phyloP scores from a whole-genome alignment of 2,797 vertebrate species.

The Microctenopoma steveboyesi region DNA sequence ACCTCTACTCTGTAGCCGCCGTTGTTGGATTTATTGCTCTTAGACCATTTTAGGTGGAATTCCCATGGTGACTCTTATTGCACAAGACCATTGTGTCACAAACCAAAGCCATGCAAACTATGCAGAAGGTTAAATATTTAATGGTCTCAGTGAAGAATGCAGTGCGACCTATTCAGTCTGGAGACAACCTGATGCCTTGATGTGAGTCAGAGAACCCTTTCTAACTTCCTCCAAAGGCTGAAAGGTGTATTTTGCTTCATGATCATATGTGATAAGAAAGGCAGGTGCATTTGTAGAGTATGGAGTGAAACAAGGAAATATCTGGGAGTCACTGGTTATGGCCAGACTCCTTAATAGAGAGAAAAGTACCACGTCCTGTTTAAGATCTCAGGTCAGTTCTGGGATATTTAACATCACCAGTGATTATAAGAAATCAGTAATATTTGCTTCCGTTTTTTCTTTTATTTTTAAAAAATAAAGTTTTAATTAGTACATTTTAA shows the following conservation, averaged over 20 bases:
- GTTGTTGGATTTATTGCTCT: conserved; percentile 52
- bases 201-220: conserved; percentile 14
- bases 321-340: conserved; percentile 21
- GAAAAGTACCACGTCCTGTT: neutral
- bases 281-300: neutral
- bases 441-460: too few species aligned
- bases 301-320: conserved; percentile 5
- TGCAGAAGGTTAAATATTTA: conserved; percentile 70
- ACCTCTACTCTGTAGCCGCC: neutral
- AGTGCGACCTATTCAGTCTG: conserved; percentile 37
- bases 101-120: conserved; percentile 45
- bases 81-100: conserved; percentile 31
- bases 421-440: too few species aligned
- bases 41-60: conserved; percentile 33
- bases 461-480: too few species aligned
- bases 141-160: conserved; percentile 51
- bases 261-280: neutral
- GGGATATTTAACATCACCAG: too few species aligned
- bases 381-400: too few species aligned
- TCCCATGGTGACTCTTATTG: conserved; percentile 51
- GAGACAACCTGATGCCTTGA: conserved; percentile 41
- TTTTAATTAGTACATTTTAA: too few species aligned
- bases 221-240: conserved; percentile 20
- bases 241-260: too few species aligned
- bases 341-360: conserved; percentile 4